Percentiles rank a stretch among this genome's conserved stretches.
Evolutionary conservation across 2,888 invertebrate genomes (phyloP).

Genomic region (Rhogogaster chlorosoma): DNA sequence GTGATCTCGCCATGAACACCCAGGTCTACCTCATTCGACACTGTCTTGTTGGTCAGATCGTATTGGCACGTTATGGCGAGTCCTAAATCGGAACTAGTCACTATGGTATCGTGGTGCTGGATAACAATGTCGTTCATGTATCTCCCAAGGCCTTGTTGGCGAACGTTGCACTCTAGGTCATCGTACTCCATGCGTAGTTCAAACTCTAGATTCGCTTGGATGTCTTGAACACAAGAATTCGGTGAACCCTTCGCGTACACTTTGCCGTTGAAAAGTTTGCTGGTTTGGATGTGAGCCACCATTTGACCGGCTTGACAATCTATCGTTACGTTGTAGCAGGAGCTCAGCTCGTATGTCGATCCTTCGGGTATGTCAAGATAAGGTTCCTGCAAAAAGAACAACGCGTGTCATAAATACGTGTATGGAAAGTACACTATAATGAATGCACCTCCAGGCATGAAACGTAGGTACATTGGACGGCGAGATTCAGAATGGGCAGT

Average conservation of each 20-base stretch:
- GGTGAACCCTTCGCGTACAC: constrained; percentile 97
- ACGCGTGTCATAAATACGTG: background rate
- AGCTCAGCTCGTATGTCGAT: constrained; percentile 94
- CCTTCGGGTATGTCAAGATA: constrained; percentile 95
- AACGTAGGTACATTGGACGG: background rate
- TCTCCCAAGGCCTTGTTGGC: constrained; percentile 92
- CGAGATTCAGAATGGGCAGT: background rate
- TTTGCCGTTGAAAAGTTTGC: constrained; percentile 95
- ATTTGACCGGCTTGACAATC: constrained; percentile 96
- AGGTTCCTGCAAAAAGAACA: constrained; percentile 83
- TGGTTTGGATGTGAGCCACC: constrained; percentile 95
- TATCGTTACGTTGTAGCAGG: constrained; percentile 96
- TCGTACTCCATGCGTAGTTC: constrained; percentile 95
- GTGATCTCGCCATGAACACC: constrained; percentile 94
- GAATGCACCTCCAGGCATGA: background rate
- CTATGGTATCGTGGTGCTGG: constrained; percentile 97
- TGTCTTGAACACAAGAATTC: constrained; percentile 94
- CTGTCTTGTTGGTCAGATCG: constrained; percentile 95
- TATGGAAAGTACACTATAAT: background rate
- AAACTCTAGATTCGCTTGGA: constrained; percentile 93
- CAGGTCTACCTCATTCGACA: constrained; percentile 94
- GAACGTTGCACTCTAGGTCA: constrained; percentile 95
- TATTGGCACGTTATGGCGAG: constrained; percentile 96
- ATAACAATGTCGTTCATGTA: constrained; percentile 96
- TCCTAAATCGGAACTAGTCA: constrained; percentile 95